phyloP scores from a whole-genome alignment of 2,113 vertebrate genomes.

The Polypterus senegalus region DNA sequence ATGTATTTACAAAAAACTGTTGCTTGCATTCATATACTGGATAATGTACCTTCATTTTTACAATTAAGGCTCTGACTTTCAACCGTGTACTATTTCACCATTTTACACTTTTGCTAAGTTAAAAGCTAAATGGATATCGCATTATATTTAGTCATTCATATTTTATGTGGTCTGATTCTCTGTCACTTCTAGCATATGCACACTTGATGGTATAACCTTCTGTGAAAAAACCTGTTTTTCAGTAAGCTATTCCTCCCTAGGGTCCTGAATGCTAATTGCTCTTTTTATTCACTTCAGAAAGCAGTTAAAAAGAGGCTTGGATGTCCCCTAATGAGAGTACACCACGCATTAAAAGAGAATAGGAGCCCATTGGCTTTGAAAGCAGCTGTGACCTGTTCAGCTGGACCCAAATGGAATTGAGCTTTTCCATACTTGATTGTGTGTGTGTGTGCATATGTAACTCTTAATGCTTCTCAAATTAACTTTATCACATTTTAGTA shows the following conservation, averaged over 20 bases:
- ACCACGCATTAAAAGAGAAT: slow-evolving; percentile 30
- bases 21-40: too few relatives aligned
- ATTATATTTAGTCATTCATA: neutral
- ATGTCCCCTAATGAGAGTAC: slow-evolving; percentile 28
- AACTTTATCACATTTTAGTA: too few relatives aligned
- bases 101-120: neutral
- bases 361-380: slow-evolving; percentile 20
- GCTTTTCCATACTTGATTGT: too few relatives aligned
- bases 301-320: slow-evolving; percentile 21
- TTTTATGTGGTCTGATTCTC: neutral
- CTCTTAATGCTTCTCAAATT: too few relatives aligned
- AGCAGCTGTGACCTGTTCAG: slow-evolving; percentile 19
- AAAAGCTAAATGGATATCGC: neutral
- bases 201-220: neutral
- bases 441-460: too few relatives aligned
- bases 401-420: neutral
- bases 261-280: slow-evolving; percentile 26
- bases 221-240: slow-evolving; percentile 7
- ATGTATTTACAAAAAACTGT: too few relatives aligned
- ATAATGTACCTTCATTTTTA: too few relatives aligned
- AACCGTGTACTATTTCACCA: too few relatives aligned
- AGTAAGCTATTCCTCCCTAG: slow-evolving; percentile 19
- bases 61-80: too few relatives aligned
- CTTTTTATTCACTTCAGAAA: slow-evolving; percentile 27
- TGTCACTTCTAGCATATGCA: neutral